phyloP scores from a whole-genome alignment of 2,797 vertebrate species.

The Phrynocephalus vlangalii region DNA sequence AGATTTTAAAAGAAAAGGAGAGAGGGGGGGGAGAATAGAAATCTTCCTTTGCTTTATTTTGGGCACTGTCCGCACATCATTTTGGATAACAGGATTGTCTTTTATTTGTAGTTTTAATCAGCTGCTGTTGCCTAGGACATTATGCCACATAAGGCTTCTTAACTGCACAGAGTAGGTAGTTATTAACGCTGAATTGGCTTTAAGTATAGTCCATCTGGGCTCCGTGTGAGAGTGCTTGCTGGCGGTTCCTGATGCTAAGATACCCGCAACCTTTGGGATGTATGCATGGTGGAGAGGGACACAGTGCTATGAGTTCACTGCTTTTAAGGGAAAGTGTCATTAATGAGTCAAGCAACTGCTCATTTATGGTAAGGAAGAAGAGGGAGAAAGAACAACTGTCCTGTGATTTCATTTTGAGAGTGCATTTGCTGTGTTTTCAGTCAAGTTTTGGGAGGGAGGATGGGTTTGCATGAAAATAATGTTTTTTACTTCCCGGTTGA shows the following conservation, averaged over 20 bases:
- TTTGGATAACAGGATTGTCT: constrained; percentile 82
- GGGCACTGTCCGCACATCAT: constrained; percentile 11
- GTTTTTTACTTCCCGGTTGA: constrained; percentile 74
- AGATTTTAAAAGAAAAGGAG: constrained; percentile 37
- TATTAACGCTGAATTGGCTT: constrained; percentile 93
- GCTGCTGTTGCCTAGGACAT: constrained; percentile 84
- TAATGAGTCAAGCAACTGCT: constrained; percentile 88
- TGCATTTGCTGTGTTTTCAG: constrained; percentile 78
- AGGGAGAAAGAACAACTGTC: constrained; percentile 68
- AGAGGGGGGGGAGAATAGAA: constrained; percentile 47
- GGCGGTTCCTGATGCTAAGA: constrained; percentile 85
- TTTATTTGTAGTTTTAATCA: constrained; percentile 81
- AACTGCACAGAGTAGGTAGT: constrained; percentile 89
- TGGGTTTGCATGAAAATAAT: constrained; percentile 75
- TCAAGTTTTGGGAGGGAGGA: constrained; percentile 80
- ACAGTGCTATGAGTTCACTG: constrained; percentile 84
- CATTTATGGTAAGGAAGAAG: constrained; percentile 84
- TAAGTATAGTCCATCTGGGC: constrained; percentile 91
- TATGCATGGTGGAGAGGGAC: constrained; percentile 84
- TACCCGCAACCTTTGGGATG: constrained; percentile 86
- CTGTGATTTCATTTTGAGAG: constrained; percentile 81
- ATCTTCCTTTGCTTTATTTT: constrained; percentile 70
- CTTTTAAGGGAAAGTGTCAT: constrained; percentile 86
- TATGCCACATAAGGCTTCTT: constrained; percentile 85
- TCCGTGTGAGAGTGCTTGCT: constrained; percentile 85